Percentiles rank a stretch among this genome's conserved stretches.
Evolutionary conservation across 2,888 invertebrate species (phyloP).

Genomic region (Dicyrtomina minuta): DNA sequence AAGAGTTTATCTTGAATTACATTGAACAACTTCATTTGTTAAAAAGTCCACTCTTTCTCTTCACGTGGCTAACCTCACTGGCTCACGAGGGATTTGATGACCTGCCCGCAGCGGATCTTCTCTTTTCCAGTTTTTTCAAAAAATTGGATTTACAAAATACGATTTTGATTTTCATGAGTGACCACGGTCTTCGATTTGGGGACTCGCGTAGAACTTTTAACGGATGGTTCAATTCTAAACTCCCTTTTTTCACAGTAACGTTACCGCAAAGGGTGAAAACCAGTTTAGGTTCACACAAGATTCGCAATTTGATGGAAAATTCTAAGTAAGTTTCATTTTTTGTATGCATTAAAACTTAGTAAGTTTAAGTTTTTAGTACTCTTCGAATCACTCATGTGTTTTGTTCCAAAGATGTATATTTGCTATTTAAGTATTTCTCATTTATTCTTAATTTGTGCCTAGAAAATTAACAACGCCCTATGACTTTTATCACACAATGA

Average conservation of each 20-base stretch:
- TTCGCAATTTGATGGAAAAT: no score
- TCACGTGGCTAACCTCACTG: conserved; percentile 25
- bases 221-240: conserved; percentile 74
- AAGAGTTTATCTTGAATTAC: conserved; percentile 20
- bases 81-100: conserved; percentile 27
- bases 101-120: conserved; percentile 21
- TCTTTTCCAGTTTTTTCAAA: conserved; percentile 62
- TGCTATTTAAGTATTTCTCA: no score
- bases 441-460: background rate
- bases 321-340: no score
- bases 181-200: conserved; percentile 77
- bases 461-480: no score
- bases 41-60: conserved; percentile 13
- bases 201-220: conserved; percentile 66
- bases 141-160: no score
- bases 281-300: background rate
- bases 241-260: conserved; percentile 72
- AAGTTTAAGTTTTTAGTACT: no score
- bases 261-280: conserved; percentile 63
- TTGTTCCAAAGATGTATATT: no score
- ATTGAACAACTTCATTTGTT: conserved; percentile 8
- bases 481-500: no score
- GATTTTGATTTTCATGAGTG: no score
- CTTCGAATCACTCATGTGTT: no score
- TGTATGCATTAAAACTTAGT: no score